A percentile compares a stretch with the other conserved stretches of the same genome.
These are phyloP conservation scores for Echiichthys vipera DNA, from an alignment of 2,797 vertebrate species.

Conservation along the genomic window DNA sequence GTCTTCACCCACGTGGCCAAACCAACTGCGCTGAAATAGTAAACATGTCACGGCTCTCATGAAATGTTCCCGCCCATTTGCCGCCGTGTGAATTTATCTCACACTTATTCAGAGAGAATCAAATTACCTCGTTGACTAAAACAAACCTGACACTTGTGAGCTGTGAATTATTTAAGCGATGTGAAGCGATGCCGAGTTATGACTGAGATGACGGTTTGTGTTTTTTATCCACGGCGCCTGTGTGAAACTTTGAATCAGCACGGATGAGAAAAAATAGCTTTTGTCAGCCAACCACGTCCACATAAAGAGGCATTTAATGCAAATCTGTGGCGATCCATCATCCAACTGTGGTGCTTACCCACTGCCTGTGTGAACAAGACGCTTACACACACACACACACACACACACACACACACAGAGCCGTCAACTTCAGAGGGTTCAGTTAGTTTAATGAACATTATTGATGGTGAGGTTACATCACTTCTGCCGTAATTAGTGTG, in stretches of 20 bases:
- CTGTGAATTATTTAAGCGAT: conserved; percentile 1
- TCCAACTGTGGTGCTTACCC: conserved; percentile 33
- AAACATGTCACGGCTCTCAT: not conserved
- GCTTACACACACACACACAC: not conserved
- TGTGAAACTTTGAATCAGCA: conserved; percentile 18
- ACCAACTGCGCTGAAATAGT: not conserved
- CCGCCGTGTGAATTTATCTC: not conserved
- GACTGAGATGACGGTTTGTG: conserved; percentile 10
- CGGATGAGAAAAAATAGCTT: conserved; percentile 49
- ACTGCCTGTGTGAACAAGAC: conserved; percentile 20
- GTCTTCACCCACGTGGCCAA: conserved; percentile 17
- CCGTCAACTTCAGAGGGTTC: conserved; percentile 61
- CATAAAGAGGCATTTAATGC: conserved; percentile 64
- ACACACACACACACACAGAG: conserved; percentile 17
- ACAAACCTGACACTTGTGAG: not conserved
- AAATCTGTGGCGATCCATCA: conserved; percentile 69
- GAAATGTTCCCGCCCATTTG: not conserved
- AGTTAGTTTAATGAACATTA: conserved; percentile 76
- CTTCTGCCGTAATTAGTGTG: conserved; percentile 67
- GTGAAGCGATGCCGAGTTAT: conserved; percentile 4
- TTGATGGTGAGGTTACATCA: conserved; percentile 65
- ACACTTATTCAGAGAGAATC: not conserved
- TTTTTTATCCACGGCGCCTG: not conserved
- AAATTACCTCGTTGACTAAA: conserved; percentile 14
- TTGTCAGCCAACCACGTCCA: conserved; percentile 51